Base-by-base conservation (phyloP, 2,888 invertebrate genomes). In the Aromia moschata region DNA sequence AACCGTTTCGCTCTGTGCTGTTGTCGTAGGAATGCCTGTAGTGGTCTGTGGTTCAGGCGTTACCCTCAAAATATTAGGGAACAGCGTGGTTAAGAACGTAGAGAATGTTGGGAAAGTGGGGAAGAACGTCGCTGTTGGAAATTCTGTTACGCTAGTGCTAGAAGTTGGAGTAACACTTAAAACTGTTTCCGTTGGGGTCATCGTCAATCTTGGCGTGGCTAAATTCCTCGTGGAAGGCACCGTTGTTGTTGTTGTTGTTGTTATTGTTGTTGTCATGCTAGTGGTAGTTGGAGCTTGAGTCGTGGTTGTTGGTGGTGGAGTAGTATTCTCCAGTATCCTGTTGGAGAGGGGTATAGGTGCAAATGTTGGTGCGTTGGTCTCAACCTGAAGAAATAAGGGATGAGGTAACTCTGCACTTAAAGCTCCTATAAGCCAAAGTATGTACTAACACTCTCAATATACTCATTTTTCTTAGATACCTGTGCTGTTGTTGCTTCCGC, bases 41-140 rank as follows among this genome's bases (percentile, higher is more conserved):
- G 57, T 46, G 47, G 58, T 64, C 16, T 68, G 45, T 43, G 65
- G 53, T 49, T 59, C 65, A 11, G 64, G 62, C 5, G 71, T 70
- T 7, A 60, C 62, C 10, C 58, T 63, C 15, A 75, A 61, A 15
- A 74, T 61, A 44, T 67, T 71, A 16, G 76, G 73, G 44, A 73
- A 70, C 20, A 72, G 60, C 2, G 73, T 74, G 30, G 72, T 71
- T 5, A 70, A 62, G 64, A 67, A 67, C 37, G 66, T 60, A 30
- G 81, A 80, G 63, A 67, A 67, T 40, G 66, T 60, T 18, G 81
- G 80, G 74, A 81, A 81, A 20, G 62, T 53, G 1, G 53, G 49
- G 12, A 47, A 43, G 3, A 56, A 36, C 1, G 61, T 58, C 54
- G 58, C 52, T 20, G 60, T 49, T 15, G 72, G 51, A n/a, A 51